A percentile compares a stretch with the other conserved stretches of the same genome.
These are phyloP conservation scores for Telmatochromis bifrenatus DNA, from an alignment of 2,113 vertebrate species.

Conservation along the genomic window DNA sequence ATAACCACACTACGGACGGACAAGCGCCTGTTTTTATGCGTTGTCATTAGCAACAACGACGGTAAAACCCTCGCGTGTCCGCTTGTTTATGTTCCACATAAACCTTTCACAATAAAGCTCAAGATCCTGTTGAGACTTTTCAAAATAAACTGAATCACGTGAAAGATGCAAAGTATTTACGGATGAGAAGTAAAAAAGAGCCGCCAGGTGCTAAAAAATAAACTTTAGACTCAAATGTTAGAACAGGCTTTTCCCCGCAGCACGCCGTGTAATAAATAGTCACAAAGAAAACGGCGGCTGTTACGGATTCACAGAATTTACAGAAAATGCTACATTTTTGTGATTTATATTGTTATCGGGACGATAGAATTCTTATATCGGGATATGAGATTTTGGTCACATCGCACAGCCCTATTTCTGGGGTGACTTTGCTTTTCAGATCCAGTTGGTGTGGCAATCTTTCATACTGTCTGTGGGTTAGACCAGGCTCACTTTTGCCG, in stretches of 20 bases:
- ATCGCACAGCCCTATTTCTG: neutral
- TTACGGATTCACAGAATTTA: accelerated
- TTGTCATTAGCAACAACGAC: accelerated
- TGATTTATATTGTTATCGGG: accelerated
- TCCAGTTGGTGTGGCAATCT: neutral
- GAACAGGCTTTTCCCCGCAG: neutral
- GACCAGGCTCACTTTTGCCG: neutral
- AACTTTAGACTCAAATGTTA: accelerated
- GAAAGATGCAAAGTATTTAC: accelerated
- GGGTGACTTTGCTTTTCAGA: neutral
- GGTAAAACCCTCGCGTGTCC: accelerated
- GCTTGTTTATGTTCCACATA: accelerated
- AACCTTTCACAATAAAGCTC: neutral
- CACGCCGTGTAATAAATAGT: too few relatives aligned
- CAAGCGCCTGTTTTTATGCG: neutral
- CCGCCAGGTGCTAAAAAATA: accelerated
- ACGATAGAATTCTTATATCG: accelerated
- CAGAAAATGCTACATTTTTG: accelerated
- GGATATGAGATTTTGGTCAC: neutral
- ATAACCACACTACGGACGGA: accelerated
- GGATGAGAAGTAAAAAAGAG: accelerated
- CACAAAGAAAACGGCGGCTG: accelerated
- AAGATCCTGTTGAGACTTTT: neutral
- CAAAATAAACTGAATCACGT: neutral
- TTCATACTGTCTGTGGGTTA: neutral